Evolutionary conservation across 2,888 invertebrate species (phyloP).

Genomic region (Nebria salina): DNA sequence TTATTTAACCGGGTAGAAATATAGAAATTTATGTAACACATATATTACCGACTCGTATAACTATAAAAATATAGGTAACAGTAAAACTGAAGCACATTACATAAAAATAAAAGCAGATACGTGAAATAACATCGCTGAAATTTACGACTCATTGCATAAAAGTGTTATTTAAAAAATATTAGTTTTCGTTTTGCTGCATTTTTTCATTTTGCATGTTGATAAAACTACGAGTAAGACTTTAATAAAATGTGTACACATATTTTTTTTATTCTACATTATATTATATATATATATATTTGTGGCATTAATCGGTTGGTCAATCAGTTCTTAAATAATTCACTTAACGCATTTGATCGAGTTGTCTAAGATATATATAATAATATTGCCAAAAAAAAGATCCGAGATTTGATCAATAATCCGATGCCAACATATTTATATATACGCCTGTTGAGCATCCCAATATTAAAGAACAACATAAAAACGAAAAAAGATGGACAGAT

Average conservation of each 20-base stretch:
- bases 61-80: constrained; percentile 37
- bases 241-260: background rate
- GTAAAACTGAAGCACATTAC: constrained; percentile 29
- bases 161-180: constrained; percentile 20
- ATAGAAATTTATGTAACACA: constrained; percentile 3
- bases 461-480: background rate
- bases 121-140: constrained; percentile 36
- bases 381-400: constrained; percentile 25
- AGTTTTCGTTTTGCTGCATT: constrained; percentile 14
- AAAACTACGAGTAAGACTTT: background rate
- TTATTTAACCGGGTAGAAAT: background rate
- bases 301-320: background rate
- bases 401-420: constrained; percentile 26
- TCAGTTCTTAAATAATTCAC: too few relatives aligned
- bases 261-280: background rate
- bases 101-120: constrained; percentile 39
- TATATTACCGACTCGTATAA: background rate
- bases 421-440: constrained; percentile 43
- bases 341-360: too few relatives aligned
- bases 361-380: background rate
- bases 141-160: constrained; percentile 33
- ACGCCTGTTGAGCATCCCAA: constrained; percentile 34
- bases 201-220: constrained; percentile 3
- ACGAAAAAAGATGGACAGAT: constrained; percentile 8
- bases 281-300: too few relatives aligned